phyloP scores from a whole-genome alignment of 2,113 vertebrate species.

The Psittacara wagleri region DNA sequence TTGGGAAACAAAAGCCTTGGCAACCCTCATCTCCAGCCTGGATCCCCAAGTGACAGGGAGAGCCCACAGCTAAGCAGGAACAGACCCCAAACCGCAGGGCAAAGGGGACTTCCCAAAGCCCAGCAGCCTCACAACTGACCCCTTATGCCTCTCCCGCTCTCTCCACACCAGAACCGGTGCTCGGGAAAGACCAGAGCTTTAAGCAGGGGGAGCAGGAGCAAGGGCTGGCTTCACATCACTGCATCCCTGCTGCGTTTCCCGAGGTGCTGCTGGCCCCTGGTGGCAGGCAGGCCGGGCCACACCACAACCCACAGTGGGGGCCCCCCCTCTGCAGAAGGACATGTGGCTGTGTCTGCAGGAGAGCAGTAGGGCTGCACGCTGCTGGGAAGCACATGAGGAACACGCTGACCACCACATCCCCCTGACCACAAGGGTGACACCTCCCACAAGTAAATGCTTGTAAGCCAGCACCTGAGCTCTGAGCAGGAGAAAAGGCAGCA shows the following conservation, averaged over 20 bases:
- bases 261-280: background rate
- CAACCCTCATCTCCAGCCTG: background rate
- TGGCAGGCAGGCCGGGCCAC: background rate
- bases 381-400: background rate
- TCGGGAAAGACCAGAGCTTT: conserved; percentile 22
- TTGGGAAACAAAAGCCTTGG: background rate
- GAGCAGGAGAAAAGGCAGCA: background rate
- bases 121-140: background rate
- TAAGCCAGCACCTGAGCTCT: background rate
- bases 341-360: background rate
- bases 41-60: rapidly evolving
- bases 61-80: background rate
- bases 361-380: background rate
- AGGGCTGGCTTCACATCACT: background rate
- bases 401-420: background rate
- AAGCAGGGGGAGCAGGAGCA: background rate
- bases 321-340: background rate
- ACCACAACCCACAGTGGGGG: background rate
- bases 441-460: background rate
- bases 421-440: background rate
- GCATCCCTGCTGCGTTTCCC: background rate
- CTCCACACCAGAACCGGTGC: conserved; percentile 33
- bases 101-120: background rate
- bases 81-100: background rate
- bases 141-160: conserved; percentile 30